A percentile compares a stretch with the other conserved stretches of the same genome.
Evolutionary conservation across 2,888 invertebrate genomes (phyloP).

Genomic region (Aphrophora alni): DNA sequence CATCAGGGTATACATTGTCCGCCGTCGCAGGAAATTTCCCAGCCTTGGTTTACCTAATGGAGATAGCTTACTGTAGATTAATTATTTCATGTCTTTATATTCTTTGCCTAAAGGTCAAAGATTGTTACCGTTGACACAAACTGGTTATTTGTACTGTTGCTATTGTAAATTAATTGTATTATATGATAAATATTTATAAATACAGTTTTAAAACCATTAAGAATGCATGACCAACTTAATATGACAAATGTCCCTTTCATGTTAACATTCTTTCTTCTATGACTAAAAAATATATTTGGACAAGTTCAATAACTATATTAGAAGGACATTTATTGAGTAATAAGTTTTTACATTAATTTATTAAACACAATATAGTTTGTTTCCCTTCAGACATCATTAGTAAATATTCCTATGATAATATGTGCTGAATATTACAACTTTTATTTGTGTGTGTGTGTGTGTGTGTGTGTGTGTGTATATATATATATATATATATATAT

Average conservation of each 20-base stretch:
- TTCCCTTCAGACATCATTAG: no score
- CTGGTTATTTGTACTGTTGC: background rate
- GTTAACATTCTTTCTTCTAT: background rate
- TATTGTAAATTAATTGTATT: slow-evolving; percentile 3
- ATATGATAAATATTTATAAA: slow-evolving; percentile 10
- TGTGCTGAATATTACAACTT: no score
- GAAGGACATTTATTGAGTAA: no score
- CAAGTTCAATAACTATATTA: no score
- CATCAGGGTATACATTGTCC: slow-evolving; percentile 2
- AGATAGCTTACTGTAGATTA: slow-evolving; percentile 31
- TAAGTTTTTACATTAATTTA: no score
- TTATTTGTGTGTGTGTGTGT: no score
- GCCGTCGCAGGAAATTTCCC: background rate
- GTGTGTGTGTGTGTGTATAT: no score
- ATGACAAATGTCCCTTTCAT: background rate
- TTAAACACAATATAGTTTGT: no score
- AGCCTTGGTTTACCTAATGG: background rate
- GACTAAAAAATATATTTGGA: background rate
- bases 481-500: no score
- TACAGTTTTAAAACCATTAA: background rate
- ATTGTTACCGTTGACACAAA: background rate
- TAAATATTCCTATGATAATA: no score
- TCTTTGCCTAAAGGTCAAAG: background rate
- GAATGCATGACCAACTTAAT: background rate
- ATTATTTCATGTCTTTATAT: background rate